Conservation (phyloP, 2,113 vertebrate species). For the Bothrops jararaca region DNA sequence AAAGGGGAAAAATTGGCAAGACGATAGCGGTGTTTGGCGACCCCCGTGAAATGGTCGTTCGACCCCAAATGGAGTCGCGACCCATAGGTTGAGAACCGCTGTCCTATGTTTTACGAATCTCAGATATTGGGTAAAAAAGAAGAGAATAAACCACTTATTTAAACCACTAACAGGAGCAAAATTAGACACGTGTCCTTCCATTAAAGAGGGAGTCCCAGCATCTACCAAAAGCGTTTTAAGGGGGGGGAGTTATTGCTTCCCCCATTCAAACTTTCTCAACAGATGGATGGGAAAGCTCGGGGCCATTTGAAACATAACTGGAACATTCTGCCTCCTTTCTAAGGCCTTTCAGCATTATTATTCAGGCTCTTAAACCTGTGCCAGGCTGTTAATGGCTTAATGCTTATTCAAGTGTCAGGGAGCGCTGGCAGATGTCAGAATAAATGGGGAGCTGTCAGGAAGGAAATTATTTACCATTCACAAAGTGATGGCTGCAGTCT, state of each 20-base stretch:
- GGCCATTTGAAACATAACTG: slow-evolving; percentile 3
- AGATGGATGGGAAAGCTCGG: slow-evolving; percentile 15
- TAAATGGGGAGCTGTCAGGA: slow-evolving; percentile 71
- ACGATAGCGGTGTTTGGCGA: too few species aligned
- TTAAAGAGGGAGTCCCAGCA: slow-evolving; percentile 36
- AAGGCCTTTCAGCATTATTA: slow-evolving; percentile 52
- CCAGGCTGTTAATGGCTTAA: slow-evolving; percentile 67
- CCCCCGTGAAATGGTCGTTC: too few species aligned
- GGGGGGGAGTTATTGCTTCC: slow-evolving; percentile 1
- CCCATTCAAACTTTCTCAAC: slow-evolving; percentile 23
- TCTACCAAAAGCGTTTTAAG: slow-evolving; percentile 10
- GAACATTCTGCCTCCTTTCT: too few species aligned
- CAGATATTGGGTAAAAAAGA: not conserved
- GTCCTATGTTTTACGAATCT: not conserved
- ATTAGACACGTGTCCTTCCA: too few species aligned
- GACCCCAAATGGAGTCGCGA: too few species aligned
- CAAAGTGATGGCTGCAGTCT: slow-evolving; percentile 61
- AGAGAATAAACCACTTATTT: too few species aligned
- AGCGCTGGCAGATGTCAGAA: slow-evolving; percentile 70
- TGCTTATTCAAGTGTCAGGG: slow-evolving; percentile 73
- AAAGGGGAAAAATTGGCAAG: too few species aligned
- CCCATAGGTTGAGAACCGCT: too few species aligned
- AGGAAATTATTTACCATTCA: slow-evolving; percentile 70
- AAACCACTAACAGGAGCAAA: too few species aligned
- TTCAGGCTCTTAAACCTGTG: slow-evolving; percentile 39